These are phyloP conservation scores for Ichneumon xanthorius DNA, from an alignment of 2,888 invertebrate species.

Conservation along the genomic window DNA sequence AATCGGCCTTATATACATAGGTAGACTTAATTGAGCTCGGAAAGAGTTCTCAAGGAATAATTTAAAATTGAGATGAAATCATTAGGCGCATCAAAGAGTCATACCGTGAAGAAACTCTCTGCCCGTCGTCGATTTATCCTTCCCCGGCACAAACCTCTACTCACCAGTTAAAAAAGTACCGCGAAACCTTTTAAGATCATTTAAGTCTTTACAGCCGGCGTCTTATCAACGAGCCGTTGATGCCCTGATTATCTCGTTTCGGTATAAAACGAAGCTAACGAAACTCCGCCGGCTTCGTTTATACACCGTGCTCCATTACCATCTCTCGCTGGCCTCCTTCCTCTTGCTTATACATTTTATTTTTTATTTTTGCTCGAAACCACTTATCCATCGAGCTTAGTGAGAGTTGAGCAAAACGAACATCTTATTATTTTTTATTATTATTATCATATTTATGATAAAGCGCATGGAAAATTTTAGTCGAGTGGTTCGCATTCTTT, in stretches of 20 bases:
- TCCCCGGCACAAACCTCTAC: background rate
- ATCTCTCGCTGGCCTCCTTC: slow-evolving; percentile 2
- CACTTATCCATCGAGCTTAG: slow-evolving; percentile 35
- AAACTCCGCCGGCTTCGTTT: background rate
- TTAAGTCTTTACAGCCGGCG: background rate
- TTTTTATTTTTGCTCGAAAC: slow-evolving; percentile 7
- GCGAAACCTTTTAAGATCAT: slow-evolving; percentile 48
- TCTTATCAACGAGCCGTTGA: slow-evolving; percentile 24
- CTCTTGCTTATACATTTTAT: background rate
- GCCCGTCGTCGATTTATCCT: slow-evolving; percentile 20
- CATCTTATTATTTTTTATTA: slow-evolving; percentile 33
- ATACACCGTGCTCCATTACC: background rate
- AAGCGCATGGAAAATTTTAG: slow-evolving; percentile 19
- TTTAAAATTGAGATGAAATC: background rate
- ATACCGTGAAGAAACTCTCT: slow-evolving; percentile 31
- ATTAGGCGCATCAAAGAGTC: slow-evolving; percentile 33
- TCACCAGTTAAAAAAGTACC: slow-evolving; percentile 29
- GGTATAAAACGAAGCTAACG: slow-evolving; percentile 11
- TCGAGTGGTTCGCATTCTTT: slow-evolving; percentile 14
- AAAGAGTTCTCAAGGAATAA: background rate
- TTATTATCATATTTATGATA: slow-evolving; percentile 24
- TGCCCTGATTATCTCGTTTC: slow-evolving; percentile 33
- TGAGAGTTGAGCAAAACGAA: slow-evolving; percentile 24
- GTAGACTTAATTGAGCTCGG: background rate
- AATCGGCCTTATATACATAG: background rate